phyloP scores from a whole-genome alignment of 2,797 vertebrate species.

The Sebastiscus albofasciatus region DNA sequence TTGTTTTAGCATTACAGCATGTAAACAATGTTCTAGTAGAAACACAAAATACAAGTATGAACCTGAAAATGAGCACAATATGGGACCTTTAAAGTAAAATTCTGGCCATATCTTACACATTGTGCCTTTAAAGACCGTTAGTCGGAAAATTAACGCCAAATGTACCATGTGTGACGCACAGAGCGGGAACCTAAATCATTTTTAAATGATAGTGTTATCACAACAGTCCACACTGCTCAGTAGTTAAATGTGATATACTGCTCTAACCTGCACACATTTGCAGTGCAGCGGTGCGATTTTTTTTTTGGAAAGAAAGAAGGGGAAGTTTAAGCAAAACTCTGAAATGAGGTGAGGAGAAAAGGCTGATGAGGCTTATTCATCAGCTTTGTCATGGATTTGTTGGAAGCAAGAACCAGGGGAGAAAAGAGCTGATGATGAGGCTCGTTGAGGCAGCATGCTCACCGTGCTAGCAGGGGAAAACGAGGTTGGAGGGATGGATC shows the following conservation, averaged over 20 bases:
- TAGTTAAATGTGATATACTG: not conserved
- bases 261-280: constrained; percentile 13
- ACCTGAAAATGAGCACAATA: too few relatives aligned
- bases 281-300: constrained; percentile 16
- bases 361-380: constrained; percentile 74
- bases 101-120: not conserved
- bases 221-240: not conserved
- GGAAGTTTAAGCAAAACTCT: constrained; percentile 50
- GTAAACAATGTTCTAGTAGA: too few relatives aligned
- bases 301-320: not conserved
- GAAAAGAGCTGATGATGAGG: constrained; percentile 71
- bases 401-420: constrained; percentile 53
- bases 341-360: constrained; percentile 52
- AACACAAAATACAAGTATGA: too few relatives aligned
- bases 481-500: too few relatives aligned
- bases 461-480: constrained; percentile 48
- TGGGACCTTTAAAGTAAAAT: not conserved
- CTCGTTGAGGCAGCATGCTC: constrained; percentile 57
- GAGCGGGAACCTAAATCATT: not conserved
- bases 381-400: constrained; percentile 73
- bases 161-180: not conserved
- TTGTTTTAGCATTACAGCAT: too few relatives aligned
- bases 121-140: not conserved
- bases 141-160: not conserved
- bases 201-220: not conserved